Evolutionary conservation across 2,113 vertebrate genomes (phyloP).

Genomic region (Eublepharis macularius): DNA sequence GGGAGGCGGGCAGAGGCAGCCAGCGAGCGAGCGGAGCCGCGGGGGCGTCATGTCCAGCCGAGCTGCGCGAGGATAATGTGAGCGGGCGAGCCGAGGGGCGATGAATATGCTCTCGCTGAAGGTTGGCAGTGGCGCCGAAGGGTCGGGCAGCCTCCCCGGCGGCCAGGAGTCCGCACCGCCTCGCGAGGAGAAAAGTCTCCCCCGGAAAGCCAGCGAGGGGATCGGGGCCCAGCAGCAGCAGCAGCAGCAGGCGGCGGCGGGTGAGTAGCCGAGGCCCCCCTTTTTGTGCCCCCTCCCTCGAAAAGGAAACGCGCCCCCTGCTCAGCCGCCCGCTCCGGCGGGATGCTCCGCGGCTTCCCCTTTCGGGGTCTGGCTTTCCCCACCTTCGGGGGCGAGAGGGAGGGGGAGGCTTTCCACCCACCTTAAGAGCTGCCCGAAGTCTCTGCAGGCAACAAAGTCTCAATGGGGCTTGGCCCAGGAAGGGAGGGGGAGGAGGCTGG

Average conservation of each 20-base stretch:
- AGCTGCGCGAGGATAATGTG: conserved; percentile 75
- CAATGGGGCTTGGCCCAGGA: background rate
- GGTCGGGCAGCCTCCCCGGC: conserved; percentile 77
- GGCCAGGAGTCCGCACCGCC: conserved; percentile 53
- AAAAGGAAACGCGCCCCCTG: conserved; percentile 17
- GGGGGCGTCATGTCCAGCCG: conserved; percentile 70
- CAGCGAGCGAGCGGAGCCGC: conserved; percentile 71
- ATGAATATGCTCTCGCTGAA: conserved; percentile 81
- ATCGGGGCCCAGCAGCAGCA: conserved; percentile 34
- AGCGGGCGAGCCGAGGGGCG: conserved; percentile 69
- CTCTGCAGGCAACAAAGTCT: conserved; percentile 44
- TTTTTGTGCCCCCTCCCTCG: no score
- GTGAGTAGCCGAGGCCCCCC: conserved; percentile 47
- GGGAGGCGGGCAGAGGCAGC: conserved; percentile 57
- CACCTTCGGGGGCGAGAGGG: background rate
- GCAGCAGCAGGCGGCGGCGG: conserved; percentile 57
- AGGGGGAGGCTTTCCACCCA: conserved; percentile 61
- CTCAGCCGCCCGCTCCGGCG: background rate
- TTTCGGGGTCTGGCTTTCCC: background rate
- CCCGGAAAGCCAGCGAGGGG: conserved; percentile 46
- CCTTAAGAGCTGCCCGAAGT: conserved; percentile 58
- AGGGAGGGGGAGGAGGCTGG: conserved; percentile 19
- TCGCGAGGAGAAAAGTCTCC: conserved; percentile 42
- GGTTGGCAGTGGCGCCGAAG: conserved; percentile 75
- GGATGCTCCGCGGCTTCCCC: background rate